Evolutionary conservation across 2,888 invertebrate species (phyloP).

Genomic region (Mythimna vitellina): DNA sequence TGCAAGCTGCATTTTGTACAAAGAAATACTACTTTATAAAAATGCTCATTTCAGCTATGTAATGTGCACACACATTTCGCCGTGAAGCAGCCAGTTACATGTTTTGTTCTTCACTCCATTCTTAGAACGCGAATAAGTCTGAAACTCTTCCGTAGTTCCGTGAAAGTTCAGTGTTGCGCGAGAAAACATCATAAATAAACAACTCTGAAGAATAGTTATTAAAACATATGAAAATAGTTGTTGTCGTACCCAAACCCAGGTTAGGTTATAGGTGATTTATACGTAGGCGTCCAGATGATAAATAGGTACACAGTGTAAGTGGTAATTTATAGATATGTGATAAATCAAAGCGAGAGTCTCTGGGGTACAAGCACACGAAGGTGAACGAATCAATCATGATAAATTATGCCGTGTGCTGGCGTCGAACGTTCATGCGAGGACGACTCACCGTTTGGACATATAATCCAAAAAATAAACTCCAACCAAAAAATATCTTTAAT

Average conservation of each 20-base stretch:
- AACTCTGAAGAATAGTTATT: conserved; percentile 38
- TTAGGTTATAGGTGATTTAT: conserved; percentile 62
- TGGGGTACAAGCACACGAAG: conserved; percentile 62
- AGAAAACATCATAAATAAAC: conserved; percentile 49
- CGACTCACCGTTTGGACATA: conserved; percentile 53
- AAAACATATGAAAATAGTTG: conserved; percentile 43
- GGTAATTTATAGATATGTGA: conserved; percentile 72
- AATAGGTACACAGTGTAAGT: conserved; percentile 70
- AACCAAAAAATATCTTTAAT: conserved; percentile 33
- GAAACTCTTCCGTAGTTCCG: conserved; percentile 50
- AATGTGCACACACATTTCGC: conserved; percentile 30
- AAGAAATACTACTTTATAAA: conserved; percentile 36
- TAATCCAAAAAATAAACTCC: conserved; percentile 29
- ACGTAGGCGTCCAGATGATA: conserved; percentile 61
- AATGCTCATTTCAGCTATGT: conserved; percentile 39
- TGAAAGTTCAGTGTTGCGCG: conserved; percentile 40
- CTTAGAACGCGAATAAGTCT: conserved; percentile 46
- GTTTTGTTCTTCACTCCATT: conserved; percentile 60
- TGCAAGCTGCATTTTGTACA: conserved; percentile 31
- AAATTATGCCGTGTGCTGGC: conserved; percentile 69
- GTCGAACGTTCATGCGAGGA: conserved; percentile 58
- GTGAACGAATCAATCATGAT: conserved; percentile 75
- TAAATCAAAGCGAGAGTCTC: conserved; percentile 71
- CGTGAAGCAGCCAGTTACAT: conserved; percentile 48
- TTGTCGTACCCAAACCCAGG: conserved; percentile 40